phyloP scores from a whole-genome alignment of 2,797 vertebrate genomes.

The Holocentrus rufus region DNA sequence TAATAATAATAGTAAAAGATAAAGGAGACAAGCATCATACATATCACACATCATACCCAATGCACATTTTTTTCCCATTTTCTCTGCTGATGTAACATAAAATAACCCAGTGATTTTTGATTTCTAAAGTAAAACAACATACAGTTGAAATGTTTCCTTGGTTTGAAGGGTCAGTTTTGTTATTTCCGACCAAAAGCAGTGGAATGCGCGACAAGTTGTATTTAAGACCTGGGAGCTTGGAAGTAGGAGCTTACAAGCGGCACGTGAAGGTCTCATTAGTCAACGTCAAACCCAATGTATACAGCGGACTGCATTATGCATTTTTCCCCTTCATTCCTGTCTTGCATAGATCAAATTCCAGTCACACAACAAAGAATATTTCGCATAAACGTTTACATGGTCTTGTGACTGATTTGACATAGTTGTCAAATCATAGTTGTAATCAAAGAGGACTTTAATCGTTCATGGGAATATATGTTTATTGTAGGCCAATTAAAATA shows the following conservation, averaged over 20 bases:
- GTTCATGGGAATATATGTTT: no score
- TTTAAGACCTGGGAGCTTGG: background rate
- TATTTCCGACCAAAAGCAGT: background rate
- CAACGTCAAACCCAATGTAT: constrained; percentile 43
- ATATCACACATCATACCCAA: no score
- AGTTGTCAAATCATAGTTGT: background rate
- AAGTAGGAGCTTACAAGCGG: constrained; percentile 25
- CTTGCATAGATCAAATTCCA: constrained; percentile 72
- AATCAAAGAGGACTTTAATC: background rate
- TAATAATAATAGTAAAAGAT: no score
- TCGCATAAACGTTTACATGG: constrained; percentile 26
- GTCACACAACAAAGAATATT: constrained; percentile 62
- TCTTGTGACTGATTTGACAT: background rate
- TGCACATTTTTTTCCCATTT: no score
- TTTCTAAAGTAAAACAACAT: no score
- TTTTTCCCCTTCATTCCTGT: constrained; percentile 62
- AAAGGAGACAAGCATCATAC: background rate
- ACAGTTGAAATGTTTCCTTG: no score
- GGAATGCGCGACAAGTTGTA: no score
- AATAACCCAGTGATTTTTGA: background rate
- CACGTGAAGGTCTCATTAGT: constrained; percentile 53
- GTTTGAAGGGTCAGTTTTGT: no score
- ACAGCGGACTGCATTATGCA: background rate
- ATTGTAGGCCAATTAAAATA: no score
- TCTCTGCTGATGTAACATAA: no score